phyloP scores from a whole-genome alignment of 2,888 invertebrate species.

The Leptinotarsa tumamoca region DNA sequence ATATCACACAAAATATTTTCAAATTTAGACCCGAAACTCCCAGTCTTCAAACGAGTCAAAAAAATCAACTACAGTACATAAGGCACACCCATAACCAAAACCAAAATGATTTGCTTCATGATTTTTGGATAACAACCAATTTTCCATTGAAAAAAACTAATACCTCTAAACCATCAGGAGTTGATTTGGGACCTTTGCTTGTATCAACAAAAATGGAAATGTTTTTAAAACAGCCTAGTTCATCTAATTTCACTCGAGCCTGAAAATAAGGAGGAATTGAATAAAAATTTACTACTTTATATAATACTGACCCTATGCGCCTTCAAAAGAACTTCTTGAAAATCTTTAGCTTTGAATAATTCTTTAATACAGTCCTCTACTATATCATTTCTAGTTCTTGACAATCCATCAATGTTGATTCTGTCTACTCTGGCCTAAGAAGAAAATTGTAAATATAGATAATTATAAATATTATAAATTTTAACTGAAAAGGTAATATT shows the following conservation, averaged over 20 bases:
- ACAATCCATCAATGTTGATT: conserved; percentile 87
- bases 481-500: no score
- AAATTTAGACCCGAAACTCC: no score
- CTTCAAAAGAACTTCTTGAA: conserved; percentile 83
- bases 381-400: conserved; percentile 90
- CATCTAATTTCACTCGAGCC: conserved; percentile 81
- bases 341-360: conserved; percentile 85
- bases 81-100: no score
- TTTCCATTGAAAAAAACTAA: conserved; percentile 18
- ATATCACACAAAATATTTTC: no score
- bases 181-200: conserved; percentile 80
- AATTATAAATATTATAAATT: neutral
- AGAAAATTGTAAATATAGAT: conserved; percentile 16
- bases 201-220: conserved; percentile 90
- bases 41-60: no score
- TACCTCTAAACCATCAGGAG: conserved; percentile 86
- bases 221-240: conserved; percentile 89
- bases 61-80: no score
- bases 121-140: neutral
- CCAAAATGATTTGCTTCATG: no score
- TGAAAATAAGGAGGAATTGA: conserved; percentile 61
- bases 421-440: conserved; percentile 84
- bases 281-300: conserved; percentile 19
- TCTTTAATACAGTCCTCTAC: conserved; percentile 82
- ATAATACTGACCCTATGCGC: conserved; percentile 71